Base-by-base conservation (phyloP, 2,797 vertebrate species). In the Anisognathus igniventris region DNA sequence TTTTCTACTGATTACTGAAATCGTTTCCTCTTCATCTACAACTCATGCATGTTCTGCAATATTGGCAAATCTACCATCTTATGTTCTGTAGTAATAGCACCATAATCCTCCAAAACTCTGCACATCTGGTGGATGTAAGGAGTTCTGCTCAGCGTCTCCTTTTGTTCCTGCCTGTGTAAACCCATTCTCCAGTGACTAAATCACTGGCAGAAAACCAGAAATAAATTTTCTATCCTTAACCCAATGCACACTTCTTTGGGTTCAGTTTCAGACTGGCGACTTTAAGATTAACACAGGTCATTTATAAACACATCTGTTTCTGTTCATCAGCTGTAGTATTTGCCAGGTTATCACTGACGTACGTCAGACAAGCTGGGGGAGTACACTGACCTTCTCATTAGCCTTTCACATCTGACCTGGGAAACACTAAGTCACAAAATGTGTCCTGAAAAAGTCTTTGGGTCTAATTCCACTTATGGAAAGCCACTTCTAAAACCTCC, bases 101-200 rank as follows among this genome's bases (percentile, higher is more conserved):
- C 16, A 17, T 45, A 91, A 77, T 82, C 75, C 68, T 71, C 65
- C 73, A 61, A 80, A 80, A 67, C 68, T 51, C 45, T 5, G 9
- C 53, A 83, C 61, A 94, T 74, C 86, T 94, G 68, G 65, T 61
- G 58, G 54, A n/a, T 73, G 84, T 87, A 87, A 61, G 51, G 62
- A 87, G 39, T 50, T 87, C 58, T 75, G 68, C n/a, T 80, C 68
- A 80, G 79, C 12, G 47, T 61, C 76, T 87, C 65, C 48, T 80
- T 92, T 93, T 88, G 48, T 74, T 90, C 79, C 80, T 93, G 88
- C 58, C 62, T 45, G 11, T 68, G 50, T 71, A 93, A 93, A 93
- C 31, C 40, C 56, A 35, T 44, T 92, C 73, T 70, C 53, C 50
- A 50, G 12, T 42, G 27, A 82, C 53, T 66, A 64, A 68, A 56